phyloP scores from a whole-genome alignment of 1,140 invertebrate genomes.

The Zaprionus davidi region DNA sequence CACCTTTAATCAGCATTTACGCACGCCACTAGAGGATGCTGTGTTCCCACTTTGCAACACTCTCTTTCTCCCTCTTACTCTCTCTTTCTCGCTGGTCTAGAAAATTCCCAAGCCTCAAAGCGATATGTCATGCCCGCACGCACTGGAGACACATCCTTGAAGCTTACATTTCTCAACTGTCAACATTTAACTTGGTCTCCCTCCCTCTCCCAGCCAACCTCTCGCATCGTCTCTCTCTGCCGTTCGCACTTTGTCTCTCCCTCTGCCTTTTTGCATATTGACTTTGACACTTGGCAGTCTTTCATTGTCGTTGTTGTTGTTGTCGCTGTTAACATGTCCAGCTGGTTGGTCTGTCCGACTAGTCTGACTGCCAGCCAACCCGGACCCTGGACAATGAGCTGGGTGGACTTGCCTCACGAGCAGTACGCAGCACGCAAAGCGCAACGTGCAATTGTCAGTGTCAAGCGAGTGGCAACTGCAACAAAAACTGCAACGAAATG shows the following conservation, averaged over 20 bases:
- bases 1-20: conserved; percentile 16
- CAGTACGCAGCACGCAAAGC: conserved; percentile 48
- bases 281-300: conserved; percentile 79
- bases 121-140: conserved; percentile 51
- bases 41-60: not conserved
- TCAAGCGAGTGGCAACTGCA: conserved; percentile 60
- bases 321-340: conserved; percentile 50
- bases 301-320: conserved; percentile 36
- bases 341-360: conserved; percentile 13
- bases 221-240: not conserved
- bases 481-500: conserved; percentile 27
- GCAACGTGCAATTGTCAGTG: conserved; percentile 74
- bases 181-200: conserved; percentile 73
- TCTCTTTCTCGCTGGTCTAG: conserved; percentile 19
- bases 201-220: conserved; percentile 3
- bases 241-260: conserved; percentile 45
- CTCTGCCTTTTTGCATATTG: conserved; percentile 60
- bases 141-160: conserved; percentile 71
- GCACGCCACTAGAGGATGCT: conserved; percentile 34
- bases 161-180: conserved; percentile 79
- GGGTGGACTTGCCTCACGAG: conserved; percentile 68
- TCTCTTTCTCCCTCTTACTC: not conserved
- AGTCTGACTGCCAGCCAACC: conserved; percentile 21
- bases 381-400: conserved; percentile 57
- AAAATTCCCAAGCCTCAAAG: conserved; percentile 67